phyloP scores from a whole-genome alignment of 2,888 invertebrate species.

The Proisotoma minuta region DNA sequence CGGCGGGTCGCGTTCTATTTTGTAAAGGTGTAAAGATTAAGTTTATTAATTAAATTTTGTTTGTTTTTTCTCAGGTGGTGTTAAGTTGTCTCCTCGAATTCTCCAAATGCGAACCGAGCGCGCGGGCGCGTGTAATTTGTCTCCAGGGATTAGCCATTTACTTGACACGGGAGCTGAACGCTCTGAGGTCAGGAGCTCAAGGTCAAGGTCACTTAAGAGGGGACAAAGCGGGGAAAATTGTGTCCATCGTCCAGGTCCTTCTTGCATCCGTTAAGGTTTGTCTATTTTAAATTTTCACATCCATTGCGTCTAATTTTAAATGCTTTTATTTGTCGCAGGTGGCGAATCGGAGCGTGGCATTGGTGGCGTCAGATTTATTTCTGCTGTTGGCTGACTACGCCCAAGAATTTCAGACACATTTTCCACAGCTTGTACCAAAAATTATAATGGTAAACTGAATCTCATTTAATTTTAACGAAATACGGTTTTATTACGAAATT shows the following conservation, averaged over 20 bases:
- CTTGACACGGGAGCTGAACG: conserved; percentile 63
- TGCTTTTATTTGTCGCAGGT: conserved; percentile 56
- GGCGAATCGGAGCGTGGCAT: conserved; percentile 73
- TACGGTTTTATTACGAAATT: not conserved
- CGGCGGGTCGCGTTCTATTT: too few relatives aligned
- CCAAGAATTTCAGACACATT: conserved; percentile 63
- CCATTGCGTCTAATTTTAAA: not conserved
- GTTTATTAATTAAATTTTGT: not conserved
- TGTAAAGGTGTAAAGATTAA: too few relatives aligned
- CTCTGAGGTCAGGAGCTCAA: too few relatives aligned
- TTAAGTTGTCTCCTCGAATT: conserved; percentile 79
- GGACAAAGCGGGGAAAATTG: conserved; percentile 56
- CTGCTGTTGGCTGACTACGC: conserved; percentile 74
- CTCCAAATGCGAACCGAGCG: conserved; percentile 85
- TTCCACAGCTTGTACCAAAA: conserved; percentile 68
- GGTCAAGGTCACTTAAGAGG: too few relatives aligned
- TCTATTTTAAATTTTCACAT: conserved; percentile 54
- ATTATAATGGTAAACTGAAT: conserved; percentile 53
- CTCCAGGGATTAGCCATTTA: conserved; percentile 77
- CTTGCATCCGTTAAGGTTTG: conserved; percentile 64
- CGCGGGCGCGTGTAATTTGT: too few relatives aligned
- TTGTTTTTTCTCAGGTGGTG: conserved; percentile 68
- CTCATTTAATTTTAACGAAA: not conserved
- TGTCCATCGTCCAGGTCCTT: conserved; percentile 59
- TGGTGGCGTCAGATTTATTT: conserved; percentile 76